Evolutionary conservation across 30 jellyfish, hydroid and myxozoan species (phyloP), one percentile per base, ranked within the genome.

Genomic region (Haliclystus octoradiatus): DNA sequence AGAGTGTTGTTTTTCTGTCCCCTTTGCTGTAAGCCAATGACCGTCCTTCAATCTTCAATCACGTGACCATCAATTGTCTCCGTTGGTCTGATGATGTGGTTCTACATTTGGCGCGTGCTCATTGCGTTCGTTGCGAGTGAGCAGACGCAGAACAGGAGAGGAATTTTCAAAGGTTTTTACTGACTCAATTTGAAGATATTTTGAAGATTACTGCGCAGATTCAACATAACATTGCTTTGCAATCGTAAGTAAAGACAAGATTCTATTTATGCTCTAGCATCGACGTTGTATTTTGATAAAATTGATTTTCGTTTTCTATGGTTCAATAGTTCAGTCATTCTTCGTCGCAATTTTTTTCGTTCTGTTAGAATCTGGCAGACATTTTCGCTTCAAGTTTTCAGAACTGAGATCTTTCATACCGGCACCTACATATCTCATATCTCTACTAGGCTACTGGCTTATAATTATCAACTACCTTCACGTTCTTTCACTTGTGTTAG

Each of bases 141-240:
- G 96, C 96, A 85, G 72, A 78, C 96, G 78, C 96, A 80, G 68
- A 78, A 93, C 53, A 57, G 82, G 66, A 68, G 63, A 84, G 76
- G 92, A 72, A 76, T 35, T 57, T 40, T 40, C 57, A 40, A 40
- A 40, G 57, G 57, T 40, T 19, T 40, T n/a, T n/a, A n/a, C n/a
- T 19, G 57, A 40, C 57, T 40, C 57, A 40, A 40, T 40, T 40
- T 40, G 31, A 69, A 85, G 51, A 52, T 49, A 69, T 47, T 69
- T 84, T 67, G 73, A 57, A 65, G 46, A 65, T 70, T 74, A 72
- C 91, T 79, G 96, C 96, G 96, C 96, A 85, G 62, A 71, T 75
- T 76, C 62, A 66, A 19, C 31, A 53, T 33, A 52, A 15, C 60
- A 46, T 51, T 22, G 51, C 26, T 50, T 28, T 46, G 12, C 64